Conservation (phyloP, 2,797 vertebrate species). For the Pseudochirops cupreus region DNA sequence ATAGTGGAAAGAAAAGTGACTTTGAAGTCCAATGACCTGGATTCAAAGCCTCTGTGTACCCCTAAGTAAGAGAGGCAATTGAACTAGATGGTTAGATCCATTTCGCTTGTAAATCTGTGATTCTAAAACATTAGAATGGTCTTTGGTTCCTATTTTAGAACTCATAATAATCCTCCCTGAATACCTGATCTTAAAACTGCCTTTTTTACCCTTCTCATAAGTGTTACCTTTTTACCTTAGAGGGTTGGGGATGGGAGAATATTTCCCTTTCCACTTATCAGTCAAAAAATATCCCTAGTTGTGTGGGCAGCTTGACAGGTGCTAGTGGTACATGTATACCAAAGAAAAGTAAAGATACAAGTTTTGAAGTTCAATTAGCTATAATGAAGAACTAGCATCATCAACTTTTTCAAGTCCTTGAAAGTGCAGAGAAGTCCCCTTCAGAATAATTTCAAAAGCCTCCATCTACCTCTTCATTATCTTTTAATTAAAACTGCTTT, state of each 20-base stretch:
- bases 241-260: background rate
- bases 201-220: background rate
- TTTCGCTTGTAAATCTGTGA: background rate
- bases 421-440: conserved; percentile 30
- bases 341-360: conserved; percentile 7
- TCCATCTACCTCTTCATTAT: conserved; percentile 25
- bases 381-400: background rate
- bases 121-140: background rate
- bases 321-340: conserved; percentile 16
- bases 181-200: background rate
- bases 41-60: background rate
- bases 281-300: conserved; percentile 27
- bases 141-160: background rate
- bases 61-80: background rate
- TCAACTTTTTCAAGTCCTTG: conserved; percentile 41
- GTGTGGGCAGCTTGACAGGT: background rate
- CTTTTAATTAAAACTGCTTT: conserved; percentile 42
- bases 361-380: conserved; percentile 20
- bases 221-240: background rate
- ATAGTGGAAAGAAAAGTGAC: background rate
- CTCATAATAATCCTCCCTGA: conserved; percentile 18
- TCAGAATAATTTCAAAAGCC: conserved; percentile 33
- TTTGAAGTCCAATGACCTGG: background rate
- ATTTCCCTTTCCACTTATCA: conserved; percentile 9
- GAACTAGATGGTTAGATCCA: background rate